Percentiles rank a stretch among this genome's conserved stretches.
These are phyloP conservation scores for Oceanites oceanicus DNA, from an alignment of 2,113 vertebrate genomes.

Conservation along the genomic window DNA sequence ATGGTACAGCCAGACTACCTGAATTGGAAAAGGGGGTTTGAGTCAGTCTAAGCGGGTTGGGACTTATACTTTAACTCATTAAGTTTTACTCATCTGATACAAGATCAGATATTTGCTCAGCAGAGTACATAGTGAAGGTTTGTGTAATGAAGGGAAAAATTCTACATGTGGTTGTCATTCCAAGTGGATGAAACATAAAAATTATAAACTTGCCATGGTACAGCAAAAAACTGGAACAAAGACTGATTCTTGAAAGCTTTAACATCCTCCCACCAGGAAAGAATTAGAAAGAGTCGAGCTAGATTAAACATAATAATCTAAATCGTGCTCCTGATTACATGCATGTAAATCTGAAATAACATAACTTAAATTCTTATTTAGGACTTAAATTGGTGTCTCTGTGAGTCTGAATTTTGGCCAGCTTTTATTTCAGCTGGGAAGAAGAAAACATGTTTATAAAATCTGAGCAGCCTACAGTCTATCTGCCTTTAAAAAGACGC, in stretches of 20 bases:
- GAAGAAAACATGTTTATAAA: slow-evolving; percentile 52
- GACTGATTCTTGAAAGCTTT: slow-evolving; percentile 12
- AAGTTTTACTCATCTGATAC: slow-evolving; percentile 34
- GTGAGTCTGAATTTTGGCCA: background rate
- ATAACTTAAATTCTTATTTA: background rate
- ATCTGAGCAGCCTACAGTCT: slow-evolving; percentile 1
- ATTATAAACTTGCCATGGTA: background rate
- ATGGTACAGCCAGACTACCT: background rate
- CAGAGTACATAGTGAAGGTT: background rate
- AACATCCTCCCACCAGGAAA: slow-evolving; percentile 21
- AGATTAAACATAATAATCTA: slow-evolving; percentile 25
- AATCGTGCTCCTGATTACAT: slow-evolving; percentile 25
- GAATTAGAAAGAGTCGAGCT: background rate
- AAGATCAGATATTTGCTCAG: background rate
- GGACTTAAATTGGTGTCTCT: background rate
- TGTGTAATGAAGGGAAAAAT: slow-evolving; percentile 28
- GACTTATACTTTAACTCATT: background rate
- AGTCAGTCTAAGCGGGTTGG: background rate
- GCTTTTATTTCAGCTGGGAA: slow-evolving; percentile 24
- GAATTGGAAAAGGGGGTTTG: background rate
- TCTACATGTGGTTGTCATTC: slow-evolving; percentile 20
- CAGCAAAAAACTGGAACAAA: slow-evolving; percentile 16
- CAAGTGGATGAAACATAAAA: slow-evolving; percentile 33
- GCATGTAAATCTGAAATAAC: slow-evolving; percentile 35
- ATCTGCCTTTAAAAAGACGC: slow-evolving; percentile 26